Evolutionary conservation across 2,113 vertebrate species (phyloP).

Genomic region (Entomyzon cyanotis): DNA sequence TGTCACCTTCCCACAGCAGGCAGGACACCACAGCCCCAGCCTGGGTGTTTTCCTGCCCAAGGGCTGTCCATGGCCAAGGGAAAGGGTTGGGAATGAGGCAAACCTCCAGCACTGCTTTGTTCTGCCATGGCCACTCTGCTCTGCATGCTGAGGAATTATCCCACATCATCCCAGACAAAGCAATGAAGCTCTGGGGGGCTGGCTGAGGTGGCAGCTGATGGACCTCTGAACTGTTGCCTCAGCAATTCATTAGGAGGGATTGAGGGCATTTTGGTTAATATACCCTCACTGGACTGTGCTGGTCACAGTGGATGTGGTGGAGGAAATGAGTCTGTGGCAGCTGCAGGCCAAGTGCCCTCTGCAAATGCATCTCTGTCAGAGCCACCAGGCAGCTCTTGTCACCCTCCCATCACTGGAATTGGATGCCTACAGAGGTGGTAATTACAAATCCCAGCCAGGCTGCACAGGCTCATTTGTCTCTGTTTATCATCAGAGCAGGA

Average conservation of each 20-base stretch:
- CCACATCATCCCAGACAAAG: neutral
- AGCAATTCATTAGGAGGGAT: neutral
- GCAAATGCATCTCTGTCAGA: neutral
- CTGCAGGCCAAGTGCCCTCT: neutral
- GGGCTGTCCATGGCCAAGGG: neutral
- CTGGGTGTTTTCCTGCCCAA: neutral
- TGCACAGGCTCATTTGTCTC: slow-evolving; percentile 71
- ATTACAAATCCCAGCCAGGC: slow-evolving; percentile 62
- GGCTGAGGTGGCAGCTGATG: neutral
- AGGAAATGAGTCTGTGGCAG: neutral
- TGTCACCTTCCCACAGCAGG: neutral
- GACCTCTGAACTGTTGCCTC: neutral
- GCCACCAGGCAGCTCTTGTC: neutral
- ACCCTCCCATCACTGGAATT: slow-evolving; percentile 53
- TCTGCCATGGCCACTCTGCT: neutral
- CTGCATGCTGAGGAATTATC: neutral
- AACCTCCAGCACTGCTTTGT: neutral
- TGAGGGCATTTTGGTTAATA: neutral
- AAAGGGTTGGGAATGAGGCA: neutral
- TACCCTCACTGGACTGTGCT: neutral
- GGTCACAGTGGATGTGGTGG: neutral
- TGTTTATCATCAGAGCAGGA: slow-evolving; percentile 66
- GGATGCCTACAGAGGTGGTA: slow-evolving; percentile 58
- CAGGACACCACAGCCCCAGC: neutral
- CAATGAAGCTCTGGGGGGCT: neutral